Evolutionary conservation across 1,140 invertebrate species (phyloP), one percentile per base, ranked within the genome.

Genomic region (Piezodorus guildinii): DNA sequence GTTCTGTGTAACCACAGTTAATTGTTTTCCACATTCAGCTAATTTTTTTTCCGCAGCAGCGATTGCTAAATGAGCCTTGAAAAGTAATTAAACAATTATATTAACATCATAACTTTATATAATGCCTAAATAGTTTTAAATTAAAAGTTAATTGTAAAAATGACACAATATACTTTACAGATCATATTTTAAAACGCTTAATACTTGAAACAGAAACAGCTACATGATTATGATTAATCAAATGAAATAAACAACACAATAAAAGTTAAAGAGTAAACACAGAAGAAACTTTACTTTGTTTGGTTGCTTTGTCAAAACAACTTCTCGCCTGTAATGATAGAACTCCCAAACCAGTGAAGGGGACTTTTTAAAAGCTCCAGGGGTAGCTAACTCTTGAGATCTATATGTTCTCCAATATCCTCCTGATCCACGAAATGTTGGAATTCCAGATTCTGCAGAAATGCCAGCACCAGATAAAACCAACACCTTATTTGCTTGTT

Each of bases 1-100:
- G 81, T 97, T 97, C 76, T 96, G 93, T 1, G 94, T 96, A 43
- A 96, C 83, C 2, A 94, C 77, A 39, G 80, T 82, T 61, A 90
- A 80, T 54, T 73, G 74, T 5, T 67, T 52, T 3, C 81, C 82
- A 70, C 84, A 75, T 23, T 75, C 71, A 66, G 74, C 70, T 12
- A 84, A 75, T 68, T 78, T 76, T 52, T 81, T 76, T 77, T 94
- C 88, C 77, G 82, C 87, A 66, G 85, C 78, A 21, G 90, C 88
- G 67, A 95, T 84, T 6, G 89, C 85, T 64, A 78, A 74, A 71
- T 94, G 92, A 30, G 89, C 91, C 88, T 92, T 68, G 12, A 39
- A 39, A 39, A 39, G 12, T 39, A 39, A n/a, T 10, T 10, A 39
- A 39, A 39, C 6, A 39, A 39, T 39, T 12, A 39, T 10, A 1